phyloP scores from a whole-genome alignment of 2,113 vertebrate species.

The Abramis brama region DNA sequence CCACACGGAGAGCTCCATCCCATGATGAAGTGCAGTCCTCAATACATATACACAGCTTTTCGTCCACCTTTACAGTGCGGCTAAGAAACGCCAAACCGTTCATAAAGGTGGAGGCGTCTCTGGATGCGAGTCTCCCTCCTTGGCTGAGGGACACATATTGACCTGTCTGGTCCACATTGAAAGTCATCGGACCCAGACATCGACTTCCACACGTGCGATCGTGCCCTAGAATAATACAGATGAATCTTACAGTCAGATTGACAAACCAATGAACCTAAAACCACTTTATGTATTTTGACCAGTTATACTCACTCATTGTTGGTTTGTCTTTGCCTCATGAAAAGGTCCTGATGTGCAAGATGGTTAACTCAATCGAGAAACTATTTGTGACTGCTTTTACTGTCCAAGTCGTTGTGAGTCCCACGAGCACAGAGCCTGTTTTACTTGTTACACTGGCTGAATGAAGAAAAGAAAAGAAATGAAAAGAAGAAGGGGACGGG shows the following conservation, averaged over 20 bases:
- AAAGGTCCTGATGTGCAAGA: background rate
- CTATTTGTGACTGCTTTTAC: background rate
- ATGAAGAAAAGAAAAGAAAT: background rate
- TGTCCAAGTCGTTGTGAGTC: too few relatives aligned
- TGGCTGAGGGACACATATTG: constrained; percentile 3
- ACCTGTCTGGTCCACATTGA: constrained; percentile 23
- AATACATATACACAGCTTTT: constrained; percentile 42
- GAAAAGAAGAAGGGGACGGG: background rate
- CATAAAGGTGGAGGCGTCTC: background rate
- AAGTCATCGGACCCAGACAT: constrained; percentile 53
- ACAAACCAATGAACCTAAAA: background rate
- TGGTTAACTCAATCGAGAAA: background rate
- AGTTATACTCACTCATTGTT: constrained; percentile 48
- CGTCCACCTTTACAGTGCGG: constrained; percentile 43
- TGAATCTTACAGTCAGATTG: background rate
- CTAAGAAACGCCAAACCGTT: constrained; percentile 41
- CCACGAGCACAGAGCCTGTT: background rate
- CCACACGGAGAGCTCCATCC: constrained; percentile 43
- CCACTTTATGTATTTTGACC: background rate
- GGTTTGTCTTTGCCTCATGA: background rate
- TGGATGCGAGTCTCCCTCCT: constrained; percentile 7
- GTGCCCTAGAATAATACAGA: constrained; percentile 15
- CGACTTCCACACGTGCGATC: constrained; percentile 41
- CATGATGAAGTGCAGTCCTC: background rate
- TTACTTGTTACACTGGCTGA: background rate